phyloP scores from a whole-genome alignment of 2,113 vertebrate species.

The Neotragus moschatus region DNA sequence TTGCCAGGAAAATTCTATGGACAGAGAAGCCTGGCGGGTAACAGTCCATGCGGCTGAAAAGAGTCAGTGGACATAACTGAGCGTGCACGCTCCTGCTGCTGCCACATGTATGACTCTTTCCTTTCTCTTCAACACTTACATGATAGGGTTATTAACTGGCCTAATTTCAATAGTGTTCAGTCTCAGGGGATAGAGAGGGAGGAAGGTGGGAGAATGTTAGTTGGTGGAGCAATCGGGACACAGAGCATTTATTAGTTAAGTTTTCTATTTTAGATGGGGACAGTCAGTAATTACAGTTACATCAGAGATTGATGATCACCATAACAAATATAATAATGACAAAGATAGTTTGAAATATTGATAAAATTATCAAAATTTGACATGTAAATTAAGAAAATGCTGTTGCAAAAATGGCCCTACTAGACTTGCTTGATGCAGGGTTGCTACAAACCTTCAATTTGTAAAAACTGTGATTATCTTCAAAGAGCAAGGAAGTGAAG shows the following conservation, averaged over 20 bases:
- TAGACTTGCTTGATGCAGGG: neutral
- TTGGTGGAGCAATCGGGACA: neutral
- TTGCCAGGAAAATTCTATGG: neutral
- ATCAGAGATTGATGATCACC: neutral
- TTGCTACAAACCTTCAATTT: neutral
- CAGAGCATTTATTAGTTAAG: neutral
- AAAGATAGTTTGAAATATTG: neutral
- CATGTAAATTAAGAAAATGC: neutral
- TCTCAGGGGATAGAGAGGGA: neutral
- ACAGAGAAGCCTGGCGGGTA: neutral
- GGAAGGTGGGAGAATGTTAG: neutral
- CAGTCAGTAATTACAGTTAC: neutral
- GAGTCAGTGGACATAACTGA: neutral
- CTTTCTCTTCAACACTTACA: neutral
- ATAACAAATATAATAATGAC: neutral
- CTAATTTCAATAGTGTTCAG: neutral
- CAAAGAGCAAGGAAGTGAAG: neutral
- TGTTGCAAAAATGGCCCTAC: neutral
- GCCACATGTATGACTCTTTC: neutral
- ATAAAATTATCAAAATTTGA: neutral
- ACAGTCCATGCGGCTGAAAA: neutral
- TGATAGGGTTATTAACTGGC: neutral
- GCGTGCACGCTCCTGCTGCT: accelerated
- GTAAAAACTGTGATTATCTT: neutral
- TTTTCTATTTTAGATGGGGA: neutral